These are phyloP conservation scores for Rhyacophila brunnea DNA, from an alignment of 1,140 invertebrate genomes.

Conservation along the genomic window DNA sequence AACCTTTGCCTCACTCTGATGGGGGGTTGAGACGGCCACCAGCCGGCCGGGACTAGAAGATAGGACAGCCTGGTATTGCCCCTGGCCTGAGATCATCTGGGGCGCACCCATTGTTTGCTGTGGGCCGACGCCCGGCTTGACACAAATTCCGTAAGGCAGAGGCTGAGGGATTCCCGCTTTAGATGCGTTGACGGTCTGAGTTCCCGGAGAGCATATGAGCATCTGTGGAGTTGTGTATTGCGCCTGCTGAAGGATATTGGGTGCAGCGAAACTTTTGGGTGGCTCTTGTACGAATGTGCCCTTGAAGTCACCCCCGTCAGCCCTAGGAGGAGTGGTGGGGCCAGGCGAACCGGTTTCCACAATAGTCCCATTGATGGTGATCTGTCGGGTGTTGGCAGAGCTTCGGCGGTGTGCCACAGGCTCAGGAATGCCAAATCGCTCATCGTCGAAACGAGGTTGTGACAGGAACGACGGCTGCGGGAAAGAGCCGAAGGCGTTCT, in stretches of 20 bases:
- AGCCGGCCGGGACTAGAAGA: constrained; percentile 53
- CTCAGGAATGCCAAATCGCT: constrained; percentile 45
- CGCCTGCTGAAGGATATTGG: constrained; percentile 46
- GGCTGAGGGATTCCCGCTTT: constrained; percentile 25
- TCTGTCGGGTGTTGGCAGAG: constrained; percentile 53
- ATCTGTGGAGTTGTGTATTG: constrained; percentile 54
- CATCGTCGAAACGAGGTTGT: constrained; percentile 45
- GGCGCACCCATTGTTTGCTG: constrained; percentile 50
- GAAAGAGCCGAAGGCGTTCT: constrained; percentile 53
- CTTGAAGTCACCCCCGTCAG: constrained; percentile 13
- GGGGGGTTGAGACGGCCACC: constrained; percentile 49
- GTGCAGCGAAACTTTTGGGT: constrained; percentile 23
- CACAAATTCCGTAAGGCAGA: constrained; percentile 51
- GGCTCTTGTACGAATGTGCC: constrained; percentile 6
- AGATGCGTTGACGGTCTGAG: constrained; percentile 36
- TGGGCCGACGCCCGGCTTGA: constrained; percentile 49
- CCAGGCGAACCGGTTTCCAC: constrained; percentile 54
- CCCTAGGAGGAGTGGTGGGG: constrained; percentile 34
- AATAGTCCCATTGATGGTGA: constrained; percentile 54
- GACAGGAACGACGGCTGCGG: constrained; percentile 50
- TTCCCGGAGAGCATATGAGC: constrained; percentile 49
- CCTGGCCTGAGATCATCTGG: constrained; percentile 46
- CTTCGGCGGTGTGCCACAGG: constrained; percentile 50
- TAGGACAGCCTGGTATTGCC: constrained; percentile 50
- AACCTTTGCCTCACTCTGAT: constrained; percentile 45